A percentile compares a stretch with the other conserved stretches of the same genome.
Evolutionary conservation across 2,888 invertebrate species (phyloP).

Genomic region (Cetonia aurata): DNA sequence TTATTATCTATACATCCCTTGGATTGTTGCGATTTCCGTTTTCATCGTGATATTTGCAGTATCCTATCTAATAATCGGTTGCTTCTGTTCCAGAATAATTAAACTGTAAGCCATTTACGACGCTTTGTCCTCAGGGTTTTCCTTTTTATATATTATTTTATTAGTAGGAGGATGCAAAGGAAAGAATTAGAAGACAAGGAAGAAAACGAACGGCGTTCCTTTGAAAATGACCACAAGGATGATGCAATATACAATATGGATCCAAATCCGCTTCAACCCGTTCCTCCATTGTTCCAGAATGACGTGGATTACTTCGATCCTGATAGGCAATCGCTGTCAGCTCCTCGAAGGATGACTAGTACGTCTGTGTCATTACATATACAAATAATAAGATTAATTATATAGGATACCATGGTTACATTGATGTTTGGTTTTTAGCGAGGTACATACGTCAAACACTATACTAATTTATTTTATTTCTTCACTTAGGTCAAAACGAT

Average conservation of each 20-base stretch:
- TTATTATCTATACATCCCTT: neutral
- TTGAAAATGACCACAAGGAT: neutral
- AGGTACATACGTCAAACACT: too few relatives aligned
- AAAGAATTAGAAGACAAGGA: neutral
- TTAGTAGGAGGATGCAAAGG: neutral
- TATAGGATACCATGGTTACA: too few relatives aligned
- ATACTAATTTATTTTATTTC: too few relatives aligned
- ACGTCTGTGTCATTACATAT: too few relatives aligned
- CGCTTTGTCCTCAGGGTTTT: too few relatives aligned
- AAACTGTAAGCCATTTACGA: neutral
- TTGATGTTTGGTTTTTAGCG: too few relatives aligned
- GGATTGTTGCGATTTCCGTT: neutral
- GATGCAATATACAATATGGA: neutral
- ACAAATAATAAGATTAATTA: too few relatives aligned
- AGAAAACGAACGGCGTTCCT: neutral
- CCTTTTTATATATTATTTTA: too few relatives aligned
- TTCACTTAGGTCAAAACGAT: too few relatives aligned
- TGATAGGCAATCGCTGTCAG: neutral
- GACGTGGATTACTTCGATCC: constrained; percentile 8
- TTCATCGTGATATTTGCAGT: neutral
- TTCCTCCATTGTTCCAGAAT: constrained; percentile 25
- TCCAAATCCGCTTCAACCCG: constrained; percentile 21
- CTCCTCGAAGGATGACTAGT: too few relatives aligned
- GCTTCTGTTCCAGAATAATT: neutral
- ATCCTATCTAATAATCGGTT: neutral